Percentiles rank a stretch among this genome's conserved stretches.
phyloP scores from a whole-genome alignment of 2,888 invertebrate genomes.

The Cremastinae sp. region DNA sequence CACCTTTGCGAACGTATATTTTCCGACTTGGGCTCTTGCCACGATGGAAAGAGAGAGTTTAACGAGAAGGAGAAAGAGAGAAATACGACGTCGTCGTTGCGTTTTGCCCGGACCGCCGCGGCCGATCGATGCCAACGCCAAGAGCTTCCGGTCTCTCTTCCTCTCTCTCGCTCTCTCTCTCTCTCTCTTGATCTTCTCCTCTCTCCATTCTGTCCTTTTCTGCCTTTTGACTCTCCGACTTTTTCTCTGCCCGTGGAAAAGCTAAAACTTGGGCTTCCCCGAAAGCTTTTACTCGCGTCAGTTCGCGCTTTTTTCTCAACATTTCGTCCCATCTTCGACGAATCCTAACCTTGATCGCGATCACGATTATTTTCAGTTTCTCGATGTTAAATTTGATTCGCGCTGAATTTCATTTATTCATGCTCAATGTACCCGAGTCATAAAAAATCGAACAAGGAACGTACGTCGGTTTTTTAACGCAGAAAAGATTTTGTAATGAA shows the following conservation, averaged over 20 bases:
- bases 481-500: too few species aligned
- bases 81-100: slow-evolving; percentile 59
- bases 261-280: background rate
- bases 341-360: too few species aligned
- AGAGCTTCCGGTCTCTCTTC: slow-evolving; percentile 58
- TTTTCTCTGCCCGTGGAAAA: background rate
- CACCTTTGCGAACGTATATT: slow-evolving; percentile 19
- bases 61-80: slow-evolving; percentile 31
- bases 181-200: slow-evolving; percentile 2
- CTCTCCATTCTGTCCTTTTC: slow-evolving; percentile 17
- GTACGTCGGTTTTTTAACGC: too few species aligned
- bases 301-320: background rate
- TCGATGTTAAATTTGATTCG: too few species aligned
- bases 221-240: slow-evolving; percentile 33
- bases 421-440: too few species aligned
- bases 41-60: slow-evolving; percentile 20
- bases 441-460: too few species aligned
- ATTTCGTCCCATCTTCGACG: too few species aligned
- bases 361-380: too few species aligned
- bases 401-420: too few species aligned
- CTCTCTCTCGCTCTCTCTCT: slow-evolving; percentile 15
- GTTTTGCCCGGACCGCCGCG: slow-evolving; percentile 60
- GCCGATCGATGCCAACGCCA: slow-evolving; percentile 61
- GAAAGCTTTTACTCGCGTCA: background rate
- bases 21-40: slow-evolving; percentile 43